Evolutionary conservation across 2,113 vertebrate species (phyloP).

Genomic region (Pollachius pollachius): DNA sequence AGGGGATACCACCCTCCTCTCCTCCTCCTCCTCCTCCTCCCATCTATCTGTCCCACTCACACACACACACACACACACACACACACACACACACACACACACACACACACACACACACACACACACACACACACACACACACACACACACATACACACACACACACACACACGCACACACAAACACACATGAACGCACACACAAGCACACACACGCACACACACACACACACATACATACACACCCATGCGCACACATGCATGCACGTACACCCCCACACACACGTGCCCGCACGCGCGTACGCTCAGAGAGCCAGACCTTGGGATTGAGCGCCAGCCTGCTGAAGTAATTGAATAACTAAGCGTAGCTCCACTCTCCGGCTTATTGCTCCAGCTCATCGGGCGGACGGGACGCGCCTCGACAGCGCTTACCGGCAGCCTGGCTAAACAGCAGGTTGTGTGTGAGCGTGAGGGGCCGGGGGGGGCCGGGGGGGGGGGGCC

Average conservation of each 20-base stretch:
- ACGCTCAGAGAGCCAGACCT: slow-evolving; percentile 26
- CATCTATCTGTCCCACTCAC: not conserved
- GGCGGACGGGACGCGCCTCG: slow-evolving; percentile 46
- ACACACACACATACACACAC: not conserved
- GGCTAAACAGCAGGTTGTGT: slow-evolving; percentile 7
- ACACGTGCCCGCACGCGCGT: not conserved
- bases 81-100: not conserved
- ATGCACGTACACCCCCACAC: slow-evolving; percentile 17
- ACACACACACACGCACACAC: not conserved
- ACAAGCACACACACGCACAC: not conserved
- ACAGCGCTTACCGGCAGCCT: slow-evolving; percentile 22
- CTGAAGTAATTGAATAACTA: slow-evolving; percentile 65
- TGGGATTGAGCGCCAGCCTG: slow-evolving; percentile 33
- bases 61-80: slow-evolving; percentile 23
- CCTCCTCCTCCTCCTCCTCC: no score
- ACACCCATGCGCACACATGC: no score
- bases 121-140: not conserved
- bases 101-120: slow-evolving; percentile 18
- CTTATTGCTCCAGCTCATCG: slow-evolving; percentile 54
- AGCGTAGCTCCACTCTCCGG: slow-evolving; percentile 58
- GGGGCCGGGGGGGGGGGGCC: no score
- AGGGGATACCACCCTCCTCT: slow-evolving; percentile 7
- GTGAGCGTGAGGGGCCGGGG: slow-evolving; percentile 7
- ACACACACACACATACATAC: no score
- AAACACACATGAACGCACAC: not conserved